These are phyloP conservation scores for Cotesia congregata DNA, from an alignment of 2,888 invertebrate genomes.

Conservation along the genomic window DNA sequence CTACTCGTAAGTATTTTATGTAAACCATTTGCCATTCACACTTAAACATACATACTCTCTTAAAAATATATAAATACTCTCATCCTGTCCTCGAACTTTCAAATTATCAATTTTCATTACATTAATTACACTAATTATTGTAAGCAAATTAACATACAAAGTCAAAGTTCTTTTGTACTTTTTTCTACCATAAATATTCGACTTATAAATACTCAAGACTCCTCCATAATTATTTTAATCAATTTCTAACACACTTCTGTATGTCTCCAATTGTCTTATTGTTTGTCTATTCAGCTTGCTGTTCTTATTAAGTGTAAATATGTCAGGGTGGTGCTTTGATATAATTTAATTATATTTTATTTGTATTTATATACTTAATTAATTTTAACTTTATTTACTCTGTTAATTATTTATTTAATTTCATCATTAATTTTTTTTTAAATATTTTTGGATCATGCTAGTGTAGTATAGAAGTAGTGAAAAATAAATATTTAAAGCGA, in stretches of 20 bases:
- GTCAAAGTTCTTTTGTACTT: neutral
- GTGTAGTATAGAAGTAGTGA: neutral
- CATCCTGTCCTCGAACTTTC: conserved; percentile 21
- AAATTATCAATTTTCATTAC: neutral
- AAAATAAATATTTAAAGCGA: neutral
- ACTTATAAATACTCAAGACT: neutral
- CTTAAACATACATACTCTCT: conserved; percentile 29
- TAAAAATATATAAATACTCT: conserved; percentile 39
- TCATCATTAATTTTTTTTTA: neutral
- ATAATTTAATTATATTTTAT: neutral
- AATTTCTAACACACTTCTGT: neutral
- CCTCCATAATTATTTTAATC: neutral
- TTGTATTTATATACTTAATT: neutral
- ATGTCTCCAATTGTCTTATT: neutral
- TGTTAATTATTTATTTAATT: neutral
- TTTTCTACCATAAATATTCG: neutral
- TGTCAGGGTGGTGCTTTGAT: neutral
- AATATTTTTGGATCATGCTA: neutral
- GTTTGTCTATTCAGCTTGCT: neutral
- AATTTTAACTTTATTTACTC: neutral
- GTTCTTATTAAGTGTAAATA: neutral
- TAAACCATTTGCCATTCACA: conserved; percentile 44
- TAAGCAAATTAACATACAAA: too few relatives aligned
- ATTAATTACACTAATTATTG: neutral
- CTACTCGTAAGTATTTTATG: conserved; percentile 71